A percentile compares a stretch with the other conserved stretches of the same genome.
Evolutionary conservation across 2,797 vertebrate genomes (phyloP).

Genomic region (Falco novaeseelandiae): DNA sequence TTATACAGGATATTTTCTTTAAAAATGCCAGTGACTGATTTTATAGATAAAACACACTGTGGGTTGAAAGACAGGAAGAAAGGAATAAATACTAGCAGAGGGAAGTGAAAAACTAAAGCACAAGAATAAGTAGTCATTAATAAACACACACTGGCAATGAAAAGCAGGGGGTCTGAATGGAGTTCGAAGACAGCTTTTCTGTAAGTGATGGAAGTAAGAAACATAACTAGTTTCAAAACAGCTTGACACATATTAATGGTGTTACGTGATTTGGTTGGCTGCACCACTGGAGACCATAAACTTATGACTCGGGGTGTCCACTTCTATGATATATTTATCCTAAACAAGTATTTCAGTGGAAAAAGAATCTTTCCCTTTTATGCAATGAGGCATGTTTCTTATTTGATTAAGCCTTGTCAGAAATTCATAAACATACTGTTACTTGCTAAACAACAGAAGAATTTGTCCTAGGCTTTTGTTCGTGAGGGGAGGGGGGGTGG

Average conservation of each 20-base stretch:
- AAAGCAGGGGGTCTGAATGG: background rate
- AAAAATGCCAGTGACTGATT: background rate
- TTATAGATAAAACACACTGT: slow-evolving; percentile 4
- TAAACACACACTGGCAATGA: slow-evolving; percentile 22
- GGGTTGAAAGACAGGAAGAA: background rate
- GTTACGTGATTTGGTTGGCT: background rate
- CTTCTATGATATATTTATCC: background rate
- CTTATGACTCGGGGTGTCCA: background rate
- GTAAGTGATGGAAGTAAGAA: background rate
- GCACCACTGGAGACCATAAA: background rate
- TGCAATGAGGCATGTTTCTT: background rate
- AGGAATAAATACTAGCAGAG: background rate
- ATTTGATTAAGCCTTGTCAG: background rate
- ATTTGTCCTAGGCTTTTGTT: background rate
- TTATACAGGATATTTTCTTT: background rate
- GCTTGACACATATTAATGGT: background rate
- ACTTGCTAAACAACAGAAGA: background rate
- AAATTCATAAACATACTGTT: background rate
- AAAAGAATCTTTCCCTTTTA: background rate
- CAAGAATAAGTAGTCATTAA: slow-evolving; percentile 7
- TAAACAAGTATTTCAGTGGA: background rate
- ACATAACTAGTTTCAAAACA: background rate
- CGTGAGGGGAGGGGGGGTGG: too few species aligned
- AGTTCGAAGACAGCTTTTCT: background rate
- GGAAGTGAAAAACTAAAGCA: slow-evolving; percentile 7